Evolutionary conservation across 2,113 vertebrate genomes (phyloP), one percentile per base, ranked within the genome.

Genomic region (Tauraco erythrolophus): DNA sequence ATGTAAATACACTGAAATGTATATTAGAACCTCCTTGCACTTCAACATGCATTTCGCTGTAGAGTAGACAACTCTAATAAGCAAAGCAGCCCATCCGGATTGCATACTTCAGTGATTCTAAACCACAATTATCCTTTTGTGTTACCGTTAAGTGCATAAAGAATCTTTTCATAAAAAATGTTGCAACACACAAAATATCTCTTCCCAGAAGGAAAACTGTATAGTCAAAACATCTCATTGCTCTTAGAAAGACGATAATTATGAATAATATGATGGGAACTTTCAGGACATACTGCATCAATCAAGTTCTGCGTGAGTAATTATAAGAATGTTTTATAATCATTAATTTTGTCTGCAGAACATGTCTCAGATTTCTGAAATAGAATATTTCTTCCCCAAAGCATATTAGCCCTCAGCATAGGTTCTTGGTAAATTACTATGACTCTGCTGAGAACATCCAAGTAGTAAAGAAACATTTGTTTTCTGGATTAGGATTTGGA

Each of bases 261-360:
- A 88, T 37, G 46, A 91, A 74, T 79, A 94, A 92, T 25, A 77
- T n/a, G 91, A 83, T 65, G 88, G 54, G 77, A 89, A 72, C 75
- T 97, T 95, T 90, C 37, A 82, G 87, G 96, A 93, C 91, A 93
- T 57, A 78, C 70, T 46, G 54, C 89, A 78, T 88, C 84, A 85
- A 61, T 94, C 72, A 88, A 53, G 51, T 92, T 91, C 76, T 86
- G 71, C 74, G 69, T 88, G 66, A 83, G 70, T 88, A 89, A 96
- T 82, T 93, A 83, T 39, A 80, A 84, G 60, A 70, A 65, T 37
- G 64, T 60, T 94, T 92, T 54, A 76, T 80, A 96, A 84, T 54
- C 53, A 88, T 88, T 78, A 88, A 74, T 91, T 92, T 93, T 93
- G 68, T 60, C 58, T 25, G 53, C 37, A 92, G 65, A 95, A 53